Evolutionary conservation across 2,113 vertebrate species (phyloP).

Genomic region (Microcebus tavaratra): DNA sequence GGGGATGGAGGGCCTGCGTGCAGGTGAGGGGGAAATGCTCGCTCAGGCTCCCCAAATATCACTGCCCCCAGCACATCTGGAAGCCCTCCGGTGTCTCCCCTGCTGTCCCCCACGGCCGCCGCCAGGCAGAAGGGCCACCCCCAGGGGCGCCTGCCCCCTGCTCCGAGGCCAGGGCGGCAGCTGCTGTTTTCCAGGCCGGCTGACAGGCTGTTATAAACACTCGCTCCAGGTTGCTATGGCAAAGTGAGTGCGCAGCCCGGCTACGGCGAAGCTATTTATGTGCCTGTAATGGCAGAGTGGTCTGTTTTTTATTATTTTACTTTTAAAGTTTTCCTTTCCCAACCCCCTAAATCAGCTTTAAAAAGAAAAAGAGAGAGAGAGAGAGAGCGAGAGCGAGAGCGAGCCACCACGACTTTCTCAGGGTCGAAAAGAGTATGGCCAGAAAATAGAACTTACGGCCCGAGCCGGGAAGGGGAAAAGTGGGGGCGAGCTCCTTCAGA

Average conservation of each 20-base stretch:
- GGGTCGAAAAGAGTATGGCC: background rate
- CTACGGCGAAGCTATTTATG: constrained; percentile 74
- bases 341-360: constrained; percentile 43
- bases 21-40: background rate
- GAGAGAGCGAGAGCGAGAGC: no score
- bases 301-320: constrained; percentile 75
- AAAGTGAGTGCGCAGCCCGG: constrained; percentile 79
- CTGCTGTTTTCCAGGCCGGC: constrained; percentile 70
- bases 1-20: accelerated
- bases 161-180: constrained; percentile 19
- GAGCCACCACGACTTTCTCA: constrained; percentile 48
- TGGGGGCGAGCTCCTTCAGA: background rate
- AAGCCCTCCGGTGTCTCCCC: background rate
- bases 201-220: constrained; percentile 68
- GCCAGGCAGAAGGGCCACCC: background rate
- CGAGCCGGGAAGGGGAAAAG: background rate
- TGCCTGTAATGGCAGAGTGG: constrained; percentile 69
- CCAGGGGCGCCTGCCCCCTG: background rate
- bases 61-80: background rate
- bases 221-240: constrained; percentile 82
- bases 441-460: background rate
- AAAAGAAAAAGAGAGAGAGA: background rate
- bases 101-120: background rate
- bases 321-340: constrained; percentile 75
- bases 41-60: background rate